These are phyloP conservation scores for mouse (Mus musculus) DNA, from an alignment of 2,113 vertebrate genomes.

Conservation along the genomic window DNA sequence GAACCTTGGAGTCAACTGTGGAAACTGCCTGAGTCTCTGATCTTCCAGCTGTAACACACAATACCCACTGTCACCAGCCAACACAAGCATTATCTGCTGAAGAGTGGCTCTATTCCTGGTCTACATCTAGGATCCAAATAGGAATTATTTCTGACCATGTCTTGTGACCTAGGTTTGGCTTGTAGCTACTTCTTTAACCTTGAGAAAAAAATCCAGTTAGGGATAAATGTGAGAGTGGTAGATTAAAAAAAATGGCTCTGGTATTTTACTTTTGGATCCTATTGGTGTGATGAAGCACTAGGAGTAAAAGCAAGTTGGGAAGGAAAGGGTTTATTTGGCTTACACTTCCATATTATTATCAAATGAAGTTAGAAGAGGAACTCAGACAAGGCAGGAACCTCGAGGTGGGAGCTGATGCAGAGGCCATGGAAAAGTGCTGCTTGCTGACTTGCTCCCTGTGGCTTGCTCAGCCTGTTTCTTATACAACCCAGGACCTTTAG, in stretches of 20 bases:
- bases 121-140: background rate
- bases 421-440: background rate
- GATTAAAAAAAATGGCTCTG: background rate
- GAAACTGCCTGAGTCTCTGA: background rate
- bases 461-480: background rate
- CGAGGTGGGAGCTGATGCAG: background rate
- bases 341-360: background rate
- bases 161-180: background rate
- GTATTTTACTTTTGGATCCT: background rate
- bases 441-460: background rate
- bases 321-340: background rate
- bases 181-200: background rate
- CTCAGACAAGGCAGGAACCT: background rate
- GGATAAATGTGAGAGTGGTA: background rate
- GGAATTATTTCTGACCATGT: background rate
- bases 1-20: background rate
- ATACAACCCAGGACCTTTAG: background rate
- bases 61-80: background rate
- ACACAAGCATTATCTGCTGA: background rate
- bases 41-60: background rate
- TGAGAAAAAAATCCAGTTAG: slow-evolving; percentile 23
- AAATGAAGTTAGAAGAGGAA: background rate
- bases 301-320: background rate
- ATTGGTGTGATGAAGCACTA: background rate
- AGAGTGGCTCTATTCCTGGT: background rate